Base-by-base conservation (phyloP, 2,113 vertebrate species). In the Cochlearius cochlearius region DNA sequence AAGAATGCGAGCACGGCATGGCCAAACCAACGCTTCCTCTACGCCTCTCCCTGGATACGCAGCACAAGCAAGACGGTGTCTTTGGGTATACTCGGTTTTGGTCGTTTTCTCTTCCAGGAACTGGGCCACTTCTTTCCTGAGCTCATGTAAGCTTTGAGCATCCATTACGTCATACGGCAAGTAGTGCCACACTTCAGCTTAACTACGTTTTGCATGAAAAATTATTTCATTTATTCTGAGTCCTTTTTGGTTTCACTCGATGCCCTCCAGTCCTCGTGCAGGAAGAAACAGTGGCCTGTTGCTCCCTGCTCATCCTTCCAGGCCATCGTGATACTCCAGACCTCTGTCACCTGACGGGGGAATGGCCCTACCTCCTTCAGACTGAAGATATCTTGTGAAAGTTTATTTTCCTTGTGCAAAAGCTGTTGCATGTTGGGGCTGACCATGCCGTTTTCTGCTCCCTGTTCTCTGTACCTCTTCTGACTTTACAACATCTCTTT, bases 31-130 rank as follows among this genome's bases (percentile, higher is more conserved):
- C 7, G 7, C 13, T 18, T 38, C 34, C 29, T n/a, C 29, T 5
- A 16, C 3, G 23, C 3, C 32, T 19, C 34, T 25, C 30, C 53
- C 10, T 16, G 41, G 64, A 58, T 7, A 43, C 0, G 0, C 58
- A 43, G 58, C 60, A 58, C 50, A 18, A 36, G 29, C 30, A 27
- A 26, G 7, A 4, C 0, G 17, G n/a, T 11, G 13, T 9, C 56
- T 50, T 34, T 34, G 34, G 16, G 23, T 2, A 34, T 1, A 6
- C 39, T 38, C 52, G 5, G 1, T 26, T 91, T 7, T 1, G 15
- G 43, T 20, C 2, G 1, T 38, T 43, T 73, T 56, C 81, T 64
- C 49, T 29, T 34, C 38, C 2, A 0, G 1, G 13, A 78, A 32
- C 25, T 5, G 2, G 15, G 21, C 30, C 27, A 0, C 38, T 34